Percentiles rank a stretch among this genome's conserved stretches.
phyloP scores from a whole-genome alignment of 2,797 vertebrate genomes.

The Cryptoprocta ferox region DNA sequence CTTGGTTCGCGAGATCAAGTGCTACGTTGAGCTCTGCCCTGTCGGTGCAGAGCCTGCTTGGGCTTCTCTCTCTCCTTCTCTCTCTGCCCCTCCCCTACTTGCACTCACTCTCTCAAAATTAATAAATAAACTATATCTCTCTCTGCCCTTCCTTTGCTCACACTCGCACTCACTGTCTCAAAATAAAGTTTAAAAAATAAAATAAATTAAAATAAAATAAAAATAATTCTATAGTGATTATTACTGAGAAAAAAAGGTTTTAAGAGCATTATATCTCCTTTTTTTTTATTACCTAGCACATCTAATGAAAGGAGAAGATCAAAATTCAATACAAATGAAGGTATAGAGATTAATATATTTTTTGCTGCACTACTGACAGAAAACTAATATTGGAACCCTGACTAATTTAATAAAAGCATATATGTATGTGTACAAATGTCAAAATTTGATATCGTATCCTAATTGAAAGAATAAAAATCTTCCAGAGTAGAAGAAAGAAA shows the following conservation, averaged over 20 bases:
- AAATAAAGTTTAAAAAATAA: too few species aligned
- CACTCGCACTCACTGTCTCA: too few species aligned
- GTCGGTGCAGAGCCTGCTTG: too few species aligned
- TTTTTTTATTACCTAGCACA: not conserved
- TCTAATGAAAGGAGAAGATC: not conserved
- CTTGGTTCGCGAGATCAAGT: too few species aligned
- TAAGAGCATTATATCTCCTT: not conserved
- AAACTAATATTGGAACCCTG: not conserved
- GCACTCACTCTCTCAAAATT: too few species aligned
- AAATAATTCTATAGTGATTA: not conserved
- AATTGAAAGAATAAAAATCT: constrained; percentile 10
- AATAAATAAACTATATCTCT: too few species aligned
- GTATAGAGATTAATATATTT: not conserved
- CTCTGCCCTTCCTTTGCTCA: too few species aligned
- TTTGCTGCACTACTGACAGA: not conserved
- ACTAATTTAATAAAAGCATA: constrained; percentile 23
- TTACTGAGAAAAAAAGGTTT: not conserved
- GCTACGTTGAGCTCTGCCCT: too few species aligned
- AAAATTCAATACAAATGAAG: constrained; percentile 7
- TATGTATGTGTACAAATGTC: not conserved
- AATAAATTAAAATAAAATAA: too few species aligned
- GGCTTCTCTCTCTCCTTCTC: too few species aligned
- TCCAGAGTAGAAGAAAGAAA: constrained; percentile 41
- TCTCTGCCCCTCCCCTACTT: too few species aligned
- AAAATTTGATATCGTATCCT: not conserved